phyloP scores from a whole-genome alignment of 2,797 vertebrate genomes.

The Pseudocheirus occidentalis region DNA sequence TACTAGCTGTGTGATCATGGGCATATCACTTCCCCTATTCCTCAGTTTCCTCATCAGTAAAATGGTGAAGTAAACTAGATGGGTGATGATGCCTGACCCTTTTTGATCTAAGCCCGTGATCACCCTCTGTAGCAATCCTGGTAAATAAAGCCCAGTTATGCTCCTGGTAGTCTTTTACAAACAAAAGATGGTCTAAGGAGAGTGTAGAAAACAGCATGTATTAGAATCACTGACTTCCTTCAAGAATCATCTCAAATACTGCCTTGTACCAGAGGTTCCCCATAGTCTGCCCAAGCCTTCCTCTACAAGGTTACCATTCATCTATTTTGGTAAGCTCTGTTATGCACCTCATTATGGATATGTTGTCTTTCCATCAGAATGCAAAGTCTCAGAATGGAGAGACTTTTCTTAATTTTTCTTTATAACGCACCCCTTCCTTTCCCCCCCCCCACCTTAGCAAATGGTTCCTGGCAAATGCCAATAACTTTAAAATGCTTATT shows the following conservation, averaged over 20 bases:
- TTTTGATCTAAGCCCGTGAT: too few species aligned
- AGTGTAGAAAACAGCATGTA: neutral
- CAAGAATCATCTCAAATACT: neutral
- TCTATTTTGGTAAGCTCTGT: neutral
- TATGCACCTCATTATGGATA: neutral
- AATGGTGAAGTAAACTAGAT: neutral
- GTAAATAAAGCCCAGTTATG: neutral
- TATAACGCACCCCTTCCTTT: neutral
- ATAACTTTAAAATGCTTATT: neutral
- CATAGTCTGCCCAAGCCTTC: neutral
- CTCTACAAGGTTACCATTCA: neutral
- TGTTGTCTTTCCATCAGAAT: neutral
- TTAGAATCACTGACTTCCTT: neutral
- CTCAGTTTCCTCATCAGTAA: neutral
- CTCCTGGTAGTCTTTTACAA: neutral
- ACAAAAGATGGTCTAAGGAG: neutral
- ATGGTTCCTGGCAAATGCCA: neutral
- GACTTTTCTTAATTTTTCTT: neutral
- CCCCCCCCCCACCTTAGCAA: neutral
- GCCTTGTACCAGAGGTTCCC: neutral
- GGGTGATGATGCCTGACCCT: too few species aligned
- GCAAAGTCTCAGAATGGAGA: neutral
- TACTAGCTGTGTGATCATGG: neutral
- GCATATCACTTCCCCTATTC: neutral
- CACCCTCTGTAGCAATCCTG: neutral